Evolutionary conservation across 2,113 vertebrate genomes (phyloP).

Genomic region (Cygnus atratus): DNA sequence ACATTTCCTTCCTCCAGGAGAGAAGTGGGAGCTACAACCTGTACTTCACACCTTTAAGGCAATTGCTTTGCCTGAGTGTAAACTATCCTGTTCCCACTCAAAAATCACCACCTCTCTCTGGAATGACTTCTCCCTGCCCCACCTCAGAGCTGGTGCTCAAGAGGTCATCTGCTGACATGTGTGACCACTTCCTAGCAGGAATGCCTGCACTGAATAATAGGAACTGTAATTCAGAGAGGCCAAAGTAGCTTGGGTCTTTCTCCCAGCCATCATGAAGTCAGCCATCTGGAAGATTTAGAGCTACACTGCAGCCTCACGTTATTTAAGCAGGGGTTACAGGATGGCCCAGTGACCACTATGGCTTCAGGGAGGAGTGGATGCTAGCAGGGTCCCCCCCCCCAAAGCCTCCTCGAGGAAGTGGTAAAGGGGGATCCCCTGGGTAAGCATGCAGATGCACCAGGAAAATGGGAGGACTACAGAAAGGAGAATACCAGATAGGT

Average conservation of each 20-base stretch:
- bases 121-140: not conserved
- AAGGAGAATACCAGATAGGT: not conserved
- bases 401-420: not conserved
- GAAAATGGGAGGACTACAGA: not conserved
- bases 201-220: not conserved
- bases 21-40: not conserved
- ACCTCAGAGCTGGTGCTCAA: not conserved
- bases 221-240: not conserved
- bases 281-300: not conserved
- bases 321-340: not conserved
- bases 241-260: not conserved
- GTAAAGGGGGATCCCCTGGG: not conserved
- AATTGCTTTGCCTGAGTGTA: not conserved
- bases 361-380: not conserved
- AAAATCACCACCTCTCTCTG: not conserved
- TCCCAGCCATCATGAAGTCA: not conserved
- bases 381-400: fast-evolving
- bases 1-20: not conserved
- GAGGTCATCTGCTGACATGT: not conserved
- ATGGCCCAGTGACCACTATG: fast-evolving
- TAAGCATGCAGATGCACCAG: not conserved
- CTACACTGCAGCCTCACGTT: not conserved
- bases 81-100: not conserved
- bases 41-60: not conserved
- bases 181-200: not conserved